A percentile compares a stretch with the other conserved stretches of the same genome.
Evolutionary conservation across 37 sponge, comb jelly and placozoan genomes (phyloP).

Genomic region (Crambe crambe): DNA sequence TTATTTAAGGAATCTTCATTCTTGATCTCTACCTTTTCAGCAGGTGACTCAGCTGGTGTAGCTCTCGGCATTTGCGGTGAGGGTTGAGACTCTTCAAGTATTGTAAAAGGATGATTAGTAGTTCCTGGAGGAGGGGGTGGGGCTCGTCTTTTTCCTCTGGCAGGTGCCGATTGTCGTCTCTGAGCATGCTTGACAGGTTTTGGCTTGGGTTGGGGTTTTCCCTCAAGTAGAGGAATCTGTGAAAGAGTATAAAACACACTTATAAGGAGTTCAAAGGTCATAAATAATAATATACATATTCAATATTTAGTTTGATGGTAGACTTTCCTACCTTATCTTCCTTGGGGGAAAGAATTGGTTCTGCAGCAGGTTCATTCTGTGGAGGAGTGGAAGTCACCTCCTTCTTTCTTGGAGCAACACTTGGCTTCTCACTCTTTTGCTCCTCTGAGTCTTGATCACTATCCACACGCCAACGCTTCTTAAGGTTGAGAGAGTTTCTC

Average conservation of each 20-base stretch:
- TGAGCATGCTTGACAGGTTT: neutral
- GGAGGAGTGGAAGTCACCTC: too few species aligned
- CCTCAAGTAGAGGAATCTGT: neutral
- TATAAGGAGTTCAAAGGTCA: neutral
- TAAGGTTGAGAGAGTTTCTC: neutral
- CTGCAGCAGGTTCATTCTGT: too few species aligned
- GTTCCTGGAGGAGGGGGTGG: conserved; percentile 38
- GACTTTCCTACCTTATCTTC: too few species aligned
- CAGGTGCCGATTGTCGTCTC: neutral
- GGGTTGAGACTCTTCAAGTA: neutral
- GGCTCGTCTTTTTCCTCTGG: conserved; percentile 7
- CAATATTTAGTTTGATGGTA: too few species aligned
- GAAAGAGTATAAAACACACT: neutral
- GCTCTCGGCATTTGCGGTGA: neutral
- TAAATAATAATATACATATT: too few species aligned
- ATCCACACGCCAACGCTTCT: too few species aligned
- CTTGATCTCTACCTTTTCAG: neutral
- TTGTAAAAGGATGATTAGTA: neutral
- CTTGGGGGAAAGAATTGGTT: too few species aligned
- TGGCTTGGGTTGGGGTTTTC: neutral
- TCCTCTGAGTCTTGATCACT: too few species aligned
- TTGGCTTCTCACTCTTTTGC: too few species aligned
- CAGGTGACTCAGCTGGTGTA: neutral
- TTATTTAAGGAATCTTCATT: neutral
- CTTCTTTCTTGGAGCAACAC: too few species aligned